Percentiles rank a stretch among this genome's conserved stretches.
Conservation (phyloP, 2,797 vertebrate genomes). For the Lepilemur septentrionalis region DNA sequence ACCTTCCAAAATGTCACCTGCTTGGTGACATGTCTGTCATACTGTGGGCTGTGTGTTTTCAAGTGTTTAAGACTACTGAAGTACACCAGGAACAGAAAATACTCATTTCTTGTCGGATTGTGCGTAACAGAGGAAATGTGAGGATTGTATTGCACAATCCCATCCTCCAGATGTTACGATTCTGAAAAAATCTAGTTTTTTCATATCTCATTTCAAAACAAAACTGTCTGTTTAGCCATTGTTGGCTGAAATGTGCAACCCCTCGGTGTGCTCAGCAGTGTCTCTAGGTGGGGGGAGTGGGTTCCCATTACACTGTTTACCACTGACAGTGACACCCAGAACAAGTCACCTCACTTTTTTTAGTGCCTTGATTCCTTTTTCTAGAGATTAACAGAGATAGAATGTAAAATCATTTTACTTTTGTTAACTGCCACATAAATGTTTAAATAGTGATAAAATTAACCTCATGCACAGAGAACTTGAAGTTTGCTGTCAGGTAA, state of each 20-base stretch:
- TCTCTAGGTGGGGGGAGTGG: not conserved
- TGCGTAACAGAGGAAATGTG: not conserved
- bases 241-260: not conserved
- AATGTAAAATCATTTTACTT: constrained; percentile 38
- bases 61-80: not conserved
- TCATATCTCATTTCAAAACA: not conserved
- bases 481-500: constrained; percentile 5
- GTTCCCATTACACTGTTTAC: not conserved
- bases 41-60: constrained; percentile 9
- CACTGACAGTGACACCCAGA: not conserved
- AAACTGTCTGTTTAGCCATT: not conserved
- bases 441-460: constrained; percentile 56
- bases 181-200: not conserved
- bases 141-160: not conserved
- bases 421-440: constrained; percentile 19
- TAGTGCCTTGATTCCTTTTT: not conserved
- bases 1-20: constrained; percentile 58
- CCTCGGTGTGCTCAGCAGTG: not conserved
- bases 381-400: not conserved
- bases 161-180: not conserved
- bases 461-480: not conserved
- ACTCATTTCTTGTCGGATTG: not conserved
- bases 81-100: not conserved
- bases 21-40: constrained; percentile 19
- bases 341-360: not conserved